Conservation (phyloP, 2,888 invertebrate species). For the Scelioninae gen. 2 region DNA sequence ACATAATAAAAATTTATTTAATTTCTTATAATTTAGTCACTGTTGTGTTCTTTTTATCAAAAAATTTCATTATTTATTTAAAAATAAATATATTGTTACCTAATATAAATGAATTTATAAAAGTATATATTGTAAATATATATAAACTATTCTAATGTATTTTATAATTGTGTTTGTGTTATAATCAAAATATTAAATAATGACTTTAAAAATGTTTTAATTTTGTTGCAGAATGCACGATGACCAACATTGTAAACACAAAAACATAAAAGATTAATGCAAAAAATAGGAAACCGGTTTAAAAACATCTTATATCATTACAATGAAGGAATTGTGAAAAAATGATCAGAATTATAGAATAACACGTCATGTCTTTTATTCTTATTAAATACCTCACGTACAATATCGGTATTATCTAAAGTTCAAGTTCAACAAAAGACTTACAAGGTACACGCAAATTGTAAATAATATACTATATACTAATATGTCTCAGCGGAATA, state of each 20-base stretch:
- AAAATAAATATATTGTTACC: no score
- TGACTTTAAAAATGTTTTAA: not conserved
- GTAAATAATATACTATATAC: conserved; percentile 46
- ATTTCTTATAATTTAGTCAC: no score
- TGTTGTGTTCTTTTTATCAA: no score
- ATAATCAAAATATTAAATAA: not conserved
- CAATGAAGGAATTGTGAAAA: conserved; percentile 5
- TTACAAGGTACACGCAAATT: conserved; percentile 51
- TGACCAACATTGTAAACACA: not conserved
- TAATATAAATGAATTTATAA: no score
- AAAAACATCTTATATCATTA: no score
- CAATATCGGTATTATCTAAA: conserved; percentile 39
- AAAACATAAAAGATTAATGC: no score
- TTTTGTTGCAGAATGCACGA: not conserved
- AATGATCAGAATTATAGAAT: conserved; percentile 25
- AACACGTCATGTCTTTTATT: conserved; percentile 53
- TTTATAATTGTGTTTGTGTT: no score
- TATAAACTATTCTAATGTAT: no score
- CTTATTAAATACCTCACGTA: conserved; percentile 51
- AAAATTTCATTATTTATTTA: no score
- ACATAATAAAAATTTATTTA: no score
- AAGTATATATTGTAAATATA: no score
- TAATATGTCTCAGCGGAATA: conserved; percentile 13
- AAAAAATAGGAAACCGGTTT: not conserved
- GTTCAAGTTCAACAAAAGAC: conserved; percentile 47